phyloP scores from a whole-genome alignment of 2,888 invertebrate genomes.

The Lasioglossum lativentre region DNA sequence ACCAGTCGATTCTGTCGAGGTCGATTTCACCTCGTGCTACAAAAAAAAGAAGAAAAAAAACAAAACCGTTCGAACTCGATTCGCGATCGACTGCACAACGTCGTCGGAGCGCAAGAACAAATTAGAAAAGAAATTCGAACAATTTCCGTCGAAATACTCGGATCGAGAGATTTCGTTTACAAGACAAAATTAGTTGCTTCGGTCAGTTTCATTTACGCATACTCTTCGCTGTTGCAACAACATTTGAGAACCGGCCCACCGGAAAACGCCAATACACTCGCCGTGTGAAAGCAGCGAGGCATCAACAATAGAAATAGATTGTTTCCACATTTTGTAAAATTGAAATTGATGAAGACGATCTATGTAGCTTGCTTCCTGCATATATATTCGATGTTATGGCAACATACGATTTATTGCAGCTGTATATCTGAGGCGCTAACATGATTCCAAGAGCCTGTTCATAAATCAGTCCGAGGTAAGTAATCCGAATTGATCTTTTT shows the following conservation, averaged over 20 bases:
- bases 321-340: neutral
- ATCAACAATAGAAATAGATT: neutral
- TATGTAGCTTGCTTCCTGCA: neutral
- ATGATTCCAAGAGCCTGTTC: neutral
- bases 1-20: slow-evolving; percentile 25
- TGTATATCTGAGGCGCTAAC: neutral
- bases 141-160: no score
- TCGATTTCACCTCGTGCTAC: slow-evolving; percentile 14
- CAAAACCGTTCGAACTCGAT: neutral
- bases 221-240: neutral
- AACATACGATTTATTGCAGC: neutral
- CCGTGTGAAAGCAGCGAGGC: neutral
- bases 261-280: neutral
- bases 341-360: neutral
- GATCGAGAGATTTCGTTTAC: neutral
- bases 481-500: no score
- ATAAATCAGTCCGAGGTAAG: neutral
- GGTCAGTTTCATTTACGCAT: neutral
- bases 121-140: neutral
- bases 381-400: neutral
- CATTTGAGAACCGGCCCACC: neutral
- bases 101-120: neutral
- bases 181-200: neutral
- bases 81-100: neutral
- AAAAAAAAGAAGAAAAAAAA: no score